Conservation (phyloP, 2,113 vertebrate genomes). For the Colistium nudipinnis region DNA sequence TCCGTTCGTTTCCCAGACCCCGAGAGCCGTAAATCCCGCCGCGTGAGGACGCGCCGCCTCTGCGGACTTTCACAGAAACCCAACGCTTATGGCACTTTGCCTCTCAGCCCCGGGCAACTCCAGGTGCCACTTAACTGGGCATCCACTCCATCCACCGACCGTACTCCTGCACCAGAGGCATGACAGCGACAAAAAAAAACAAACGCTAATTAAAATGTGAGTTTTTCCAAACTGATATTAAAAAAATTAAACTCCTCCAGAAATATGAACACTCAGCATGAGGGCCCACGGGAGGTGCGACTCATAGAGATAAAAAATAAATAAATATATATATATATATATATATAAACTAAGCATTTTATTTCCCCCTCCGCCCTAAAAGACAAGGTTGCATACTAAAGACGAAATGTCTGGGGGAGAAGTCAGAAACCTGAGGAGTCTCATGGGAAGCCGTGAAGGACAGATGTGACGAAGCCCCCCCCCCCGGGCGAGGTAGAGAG, state of each 20-base stretch:
- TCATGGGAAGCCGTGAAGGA: slow-evolving; percentile 34
- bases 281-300: too few relatives aligned
- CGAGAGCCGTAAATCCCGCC: slow-evolving; percentile 34
- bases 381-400: neutral
- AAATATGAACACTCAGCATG: too few relatives aligned
- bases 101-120: slow-evolving; percentile 55
- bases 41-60: slow-evolving; percentile 32
- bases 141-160: slow-evolving; percentile 6
- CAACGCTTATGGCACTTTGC: slow-evolving; percentile 63
- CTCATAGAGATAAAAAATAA: too few relatives aligned
- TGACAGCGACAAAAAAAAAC: slow-evolving; percentile 1
- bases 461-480: slow-evolving; percentile 8
- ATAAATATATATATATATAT: too few relatives aligned
- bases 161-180: neutral
- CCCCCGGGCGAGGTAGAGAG: slow-evolving; percentile 22
- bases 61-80: slow-evolving; percentile 65
- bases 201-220: neutral
- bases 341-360: too few relatives aligned
- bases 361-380: slow-evolving; percentile 10
- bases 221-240: too few relatives aligned
- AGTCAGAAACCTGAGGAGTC: slow-evolving; percentile 2
- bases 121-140: slow-evolving; percentile 53
- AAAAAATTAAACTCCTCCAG: too few relatives aligned
- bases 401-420: neutral
- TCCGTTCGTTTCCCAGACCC: slow-evolving; percentile 18